Conservation (phyloP, 2,113 vertebrate species). For the Oreochromis spilurus region DNA sequence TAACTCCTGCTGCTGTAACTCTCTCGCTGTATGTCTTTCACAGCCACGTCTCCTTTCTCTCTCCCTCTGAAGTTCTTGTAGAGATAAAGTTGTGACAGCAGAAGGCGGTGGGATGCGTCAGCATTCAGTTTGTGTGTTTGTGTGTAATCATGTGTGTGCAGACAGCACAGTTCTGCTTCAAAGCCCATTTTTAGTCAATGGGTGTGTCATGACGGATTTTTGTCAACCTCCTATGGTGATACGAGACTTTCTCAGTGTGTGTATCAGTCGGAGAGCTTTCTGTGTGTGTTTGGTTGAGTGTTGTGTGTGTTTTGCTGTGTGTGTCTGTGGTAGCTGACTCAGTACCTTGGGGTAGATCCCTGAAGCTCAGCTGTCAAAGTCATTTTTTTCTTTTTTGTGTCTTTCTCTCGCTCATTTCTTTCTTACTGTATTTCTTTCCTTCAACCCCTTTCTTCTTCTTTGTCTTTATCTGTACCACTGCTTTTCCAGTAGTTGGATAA, state of each 20-base stretch:
- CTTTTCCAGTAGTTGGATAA: neutral
- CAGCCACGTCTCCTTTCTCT: neutral
- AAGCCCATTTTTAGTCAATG: constrained; percentile 46
- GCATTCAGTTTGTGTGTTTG: neutral
- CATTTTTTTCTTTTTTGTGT: constrained; percentile 10
- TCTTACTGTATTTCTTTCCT: neutral
- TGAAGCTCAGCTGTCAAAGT: constrained; percentile 41
- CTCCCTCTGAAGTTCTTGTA: neutral
- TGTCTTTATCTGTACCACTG: too few relatives aligned
- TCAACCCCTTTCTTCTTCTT: neutral
- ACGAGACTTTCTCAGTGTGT: neutral
- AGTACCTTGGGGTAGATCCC: constrained; percentile 34
- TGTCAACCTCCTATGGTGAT: constrained; percentile 41
- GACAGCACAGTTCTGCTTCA: constrained; percentile 44
- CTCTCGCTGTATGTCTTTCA: neutral
- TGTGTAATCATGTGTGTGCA: constrained; percentile 3
- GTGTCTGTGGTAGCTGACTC: constrained; percentile 42
- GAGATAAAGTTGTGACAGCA: constrained; percentile 23
- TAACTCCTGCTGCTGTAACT: neutral
- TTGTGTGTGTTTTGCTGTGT: neutral
- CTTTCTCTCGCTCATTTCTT: neutral
- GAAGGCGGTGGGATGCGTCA: constrained; percentile 7
- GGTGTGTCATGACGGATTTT: constrained; percentile 46
- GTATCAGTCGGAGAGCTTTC: neutral
- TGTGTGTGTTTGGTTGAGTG: neutral